Evolutionary conservation across 2,888 invertebrate species (phyloP), one percentile per base, ranked within the genome.

Genomic region (Eupithecia centaureata): DNA sequence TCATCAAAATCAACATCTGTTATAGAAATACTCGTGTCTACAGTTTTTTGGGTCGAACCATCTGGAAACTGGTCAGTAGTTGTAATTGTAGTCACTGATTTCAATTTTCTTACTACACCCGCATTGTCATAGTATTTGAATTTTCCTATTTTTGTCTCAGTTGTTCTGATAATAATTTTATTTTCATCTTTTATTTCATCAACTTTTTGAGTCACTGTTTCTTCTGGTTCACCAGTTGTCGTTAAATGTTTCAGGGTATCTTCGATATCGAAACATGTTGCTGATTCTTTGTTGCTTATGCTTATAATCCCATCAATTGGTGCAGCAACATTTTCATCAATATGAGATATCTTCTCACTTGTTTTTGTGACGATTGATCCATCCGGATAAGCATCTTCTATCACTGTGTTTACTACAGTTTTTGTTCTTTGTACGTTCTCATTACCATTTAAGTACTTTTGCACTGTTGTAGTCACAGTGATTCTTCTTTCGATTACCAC

Each of bases 341-440:
- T 28, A 1, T 89, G 74, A 18, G 89, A 87, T 47, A 89, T 81
- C 73, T 88, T 92, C 83, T 91, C 91, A 76, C 83, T 90, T 5
- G 88, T 91, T 76, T 89, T 91, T 33, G 86, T 89, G 15, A 87
- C 82, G 1, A 90, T 73, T 22, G 90, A 86, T 2, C 92, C 90
- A 82, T 92, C 91, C 10, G 90, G 89, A 70, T 90, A 81, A 79
- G 88, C 88, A 77, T 93, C 92, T 83, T 90, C 91, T 61, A 82
- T 80, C 1, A 86, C 72, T 4, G 87, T 91, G 75, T 80, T 88
- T 0, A 85, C 78, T 2, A 80, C 88, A 7, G 83, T 89, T 80
- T 90, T 88, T 15, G 81, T 86, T 76, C 89, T 84, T 73, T 83
- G 86, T 0, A 84, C 71, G 57, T 82, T 82, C 8, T 76, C 72